Conservation (phyloP, 2,888 invertebrate genomes). For the Dasypogon diadema region DNA sequence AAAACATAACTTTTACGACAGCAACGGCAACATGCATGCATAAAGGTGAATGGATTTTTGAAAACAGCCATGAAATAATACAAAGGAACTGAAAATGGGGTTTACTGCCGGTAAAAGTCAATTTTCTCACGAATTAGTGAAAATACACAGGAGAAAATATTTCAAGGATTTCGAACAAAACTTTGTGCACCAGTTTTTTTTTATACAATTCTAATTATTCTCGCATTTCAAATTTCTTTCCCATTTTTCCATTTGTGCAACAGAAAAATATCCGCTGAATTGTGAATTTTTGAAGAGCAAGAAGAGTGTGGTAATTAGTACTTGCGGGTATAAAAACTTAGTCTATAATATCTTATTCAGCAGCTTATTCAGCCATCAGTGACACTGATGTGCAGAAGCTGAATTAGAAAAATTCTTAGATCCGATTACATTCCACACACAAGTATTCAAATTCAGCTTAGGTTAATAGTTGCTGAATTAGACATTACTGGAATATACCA, state of each 20-base stretch:
- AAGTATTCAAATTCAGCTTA: too few species aligned
- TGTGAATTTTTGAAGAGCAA: not conserved
- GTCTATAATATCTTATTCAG: too few species aligned
- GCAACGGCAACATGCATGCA: not conserved
- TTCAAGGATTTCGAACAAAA: not conserved
- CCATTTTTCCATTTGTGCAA: not conserved
- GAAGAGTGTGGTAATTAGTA: too few species aligned
- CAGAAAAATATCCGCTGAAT: not conserved
- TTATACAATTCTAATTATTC: too few species aligned
- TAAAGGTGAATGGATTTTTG: not conserved
- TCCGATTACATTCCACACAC: too few species aligned
- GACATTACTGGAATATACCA: too few species aligned
- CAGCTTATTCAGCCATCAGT: too few species aligned
- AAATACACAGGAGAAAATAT: not conserved
- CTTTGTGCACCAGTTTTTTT: not conserved
- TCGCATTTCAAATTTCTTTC: too few species aligned
- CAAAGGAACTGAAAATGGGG: not conserved
- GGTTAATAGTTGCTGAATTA: too few species aligned
- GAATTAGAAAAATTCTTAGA: too few species aligned
- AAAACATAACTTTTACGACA: not conserved
- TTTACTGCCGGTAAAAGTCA: not conserved
- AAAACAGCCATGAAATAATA: not conserved
- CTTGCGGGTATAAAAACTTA: too few species aligned
- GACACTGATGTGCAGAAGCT: too few species aligned
- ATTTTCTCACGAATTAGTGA: not conserved